phyloP scores from a whole-genome alignment of 1,140 invertebrate species.

The Elymnias hypermnestra region DNA sequence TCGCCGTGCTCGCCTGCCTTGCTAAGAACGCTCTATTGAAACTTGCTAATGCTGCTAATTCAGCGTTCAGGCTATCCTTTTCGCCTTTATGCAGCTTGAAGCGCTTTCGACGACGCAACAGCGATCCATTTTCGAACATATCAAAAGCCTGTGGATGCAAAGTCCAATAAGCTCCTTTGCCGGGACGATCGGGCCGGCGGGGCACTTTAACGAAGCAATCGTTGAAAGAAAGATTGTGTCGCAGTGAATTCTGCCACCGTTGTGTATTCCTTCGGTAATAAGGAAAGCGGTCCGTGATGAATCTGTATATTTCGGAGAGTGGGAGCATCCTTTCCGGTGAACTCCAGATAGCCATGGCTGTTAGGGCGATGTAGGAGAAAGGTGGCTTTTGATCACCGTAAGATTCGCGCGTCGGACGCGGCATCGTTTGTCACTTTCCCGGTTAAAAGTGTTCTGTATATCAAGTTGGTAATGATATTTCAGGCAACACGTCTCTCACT shows the following conservation, averaged over 20 bases:
- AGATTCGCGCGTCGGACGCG: slow-evolving; percentile 92
- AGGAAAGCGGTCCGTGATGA: slow-evolving; percentile 94
- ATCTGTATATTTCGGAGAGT: slow-evolving; percentile 93
- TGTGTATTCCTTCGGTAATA: slow-evolving; percentile 95
- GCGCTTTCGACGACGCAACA: slow-evolving; percentile 84
- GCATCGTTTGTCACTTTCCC: slow-evolving; percentile 83
- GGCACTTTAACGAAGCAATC: slow-evolving; percentile 96
- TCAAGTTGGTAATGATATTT: slow-evolving; percentile 31
- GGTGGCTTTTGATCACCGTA: slow-evolving; percentile 97
- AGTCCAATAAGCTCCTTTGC: slow-evolving; percentile 94
- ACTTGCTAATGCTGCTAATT: slow-evolving; percentile 83
- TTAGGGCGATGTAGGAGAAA: slow-evolving; percentile 97
- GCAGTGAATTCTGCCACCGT: slow-evolving; percentile 90
- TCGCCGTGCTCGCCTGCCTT: slow-evolving; percentile 76
- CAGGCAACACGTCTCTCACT: slow-evolving; percentile 58
- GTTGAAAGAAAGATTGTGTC: slow-evolving; percentile 93
- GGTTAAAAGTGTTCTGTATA: slow-evolving; percentile 22
- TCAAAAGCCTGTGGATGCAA: slow-evolving; percentile 89
- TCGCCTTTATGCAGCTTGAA: slow-evolving; percentile 81
- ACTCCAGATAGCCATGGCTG: slow-evolving; percentile 97
- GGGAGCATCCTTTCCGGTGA: slow-evolving; percentile 97
- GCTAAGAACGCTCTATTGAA: slow-evolving; percentile 80
- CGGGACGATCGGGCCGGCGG: slow-evolving; percentile 88
- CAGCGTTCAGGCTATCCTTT: slow-evolving; percentile 77
- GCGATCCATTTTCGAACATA: slow-evolving; percentile 95